phyloP scores from a whole-genome alignment of 2,888 invertebrate genomes.

The Acanthosepion lycidas region DNA sequence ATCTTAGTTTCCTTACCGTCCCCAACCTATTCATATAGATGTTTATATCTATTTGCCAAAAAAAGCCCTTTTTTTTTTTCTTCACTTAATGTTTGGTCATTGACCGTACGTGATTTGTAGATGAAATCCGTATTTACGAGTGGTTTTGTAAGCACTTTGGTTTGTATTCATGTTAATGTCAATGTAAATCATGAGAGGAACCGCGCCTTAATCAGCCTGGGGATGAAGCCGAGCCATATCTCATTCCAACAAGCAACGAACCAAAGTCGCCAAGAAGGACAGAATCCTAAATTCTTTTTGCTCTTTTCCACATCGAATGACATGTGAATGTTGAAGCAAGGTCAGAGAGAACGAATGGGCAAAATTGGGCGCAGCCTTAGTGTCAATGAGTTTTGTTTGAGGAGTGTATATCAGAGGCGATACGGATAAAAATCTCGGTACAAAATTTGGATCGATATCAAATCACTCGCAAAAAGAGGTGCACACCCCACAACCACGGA shows the following conservation, averaged over 20 bases:
- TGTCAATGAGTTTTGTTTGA: too few species aligned
- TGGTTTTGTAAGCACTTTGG: background rate
- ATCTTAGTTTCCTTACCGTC: too few species aligned
- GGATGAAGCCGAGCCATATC: background rate
- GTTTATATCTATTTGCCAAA: too few species aligned
- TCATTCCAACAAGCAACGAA: background rate
- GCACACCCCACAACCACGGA: too few species aligned
- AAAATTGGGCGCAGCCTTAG: too few species aligned
- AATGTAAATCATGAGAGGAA: background rate
- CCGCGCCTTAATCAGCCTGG: background rate
- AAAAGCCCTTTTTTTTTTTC: background rate
- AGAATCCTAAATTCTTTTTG: background rate
- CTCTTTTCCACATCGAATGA: background rate
- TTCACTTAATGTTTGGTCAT: background rate
- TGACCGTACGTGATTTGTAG: background rate
- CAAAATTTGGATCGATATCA: too few species aligned
- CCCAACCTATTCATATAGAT: too few species aligned
- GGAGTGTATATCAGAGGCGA: too few species aligned
- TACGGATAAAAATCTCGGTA: too few species aligned
- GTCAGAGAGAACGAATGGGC: too few species aligned
- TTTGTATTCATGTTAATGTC: background rate
- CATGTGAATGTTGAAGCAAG: too few species aligned
- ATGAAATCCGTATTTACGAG: background rate
- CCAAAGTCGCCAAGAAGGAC: background rate
- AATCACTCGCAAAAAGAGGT: too few species aligned